phyloP scores from a whole-genome alignment of 2,797 vertebrate species.

The Hozukius guyotensis region DNA sequence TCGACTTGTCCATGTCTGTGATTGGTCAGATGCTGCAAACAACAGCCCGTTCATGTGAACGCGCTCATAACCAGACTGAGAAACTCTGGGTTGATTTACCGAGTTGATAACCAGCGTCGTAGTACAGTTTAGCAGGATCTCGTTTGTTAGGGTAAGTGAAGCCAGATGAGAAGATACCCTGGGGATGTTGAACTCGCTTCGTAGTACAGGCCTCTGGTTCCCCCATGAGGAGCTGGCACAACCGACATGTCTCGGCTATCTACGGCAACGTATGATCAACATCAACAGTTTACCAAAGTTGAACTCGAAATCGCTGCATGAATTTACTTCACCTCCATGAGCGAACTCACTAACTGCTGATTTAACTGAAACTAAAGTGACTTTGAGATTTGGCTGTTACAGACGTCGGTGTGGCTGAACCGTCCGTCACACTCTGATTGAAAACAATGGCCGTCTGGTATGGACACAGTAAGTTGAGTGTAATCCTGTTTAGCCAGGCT shows the following conservation, averaged over 20 bases:
- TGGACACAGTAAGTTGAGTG: background rate
- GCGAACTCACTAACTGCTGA: background rate
- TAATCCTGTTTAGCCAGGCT: conserved; percentile 14
- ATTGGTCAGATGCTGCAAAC: too few relatives aligned
- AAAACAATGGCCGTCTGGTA: conserved; percentile 5
- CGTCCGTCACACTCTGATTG: background rate
- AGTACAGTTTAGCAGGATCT: too few relatives aligned
- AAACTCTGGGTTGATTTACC: too few relatives aligned
- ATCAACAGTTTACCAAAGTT: background rate
- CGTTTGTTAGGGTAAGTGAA: too few relatives aligned
- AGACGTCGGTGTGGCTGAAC: background rate
- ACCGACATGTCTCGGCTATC: background rate
- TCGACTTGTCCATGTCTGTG: too few relatives aligned
- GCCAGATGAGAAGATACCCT: too few relatives aligned
- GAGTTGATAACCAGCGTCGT: too few relatives aligned
- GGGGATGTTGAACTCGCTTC: too few relatives aligned
- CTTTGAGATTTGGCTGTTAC: background rate
- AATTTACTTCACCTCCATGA: background rate
- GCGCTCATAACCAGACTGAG: too few relatives aligned
- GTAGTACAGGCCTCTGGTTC: background rate
- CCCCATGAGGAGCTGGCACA: background rate
- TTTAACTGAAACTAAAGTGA: background rate
- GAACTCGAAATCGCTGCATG: background rate
- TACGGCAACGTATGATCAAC: background rate
- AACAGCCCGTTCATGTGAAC: too few relatives aligned